Evolutionary conservation across 2,797 vertebrate genomes (phyloP), one percentile per base, ranked within the genome.

Genomic region (Acanthurus leucopareius): DNA sequence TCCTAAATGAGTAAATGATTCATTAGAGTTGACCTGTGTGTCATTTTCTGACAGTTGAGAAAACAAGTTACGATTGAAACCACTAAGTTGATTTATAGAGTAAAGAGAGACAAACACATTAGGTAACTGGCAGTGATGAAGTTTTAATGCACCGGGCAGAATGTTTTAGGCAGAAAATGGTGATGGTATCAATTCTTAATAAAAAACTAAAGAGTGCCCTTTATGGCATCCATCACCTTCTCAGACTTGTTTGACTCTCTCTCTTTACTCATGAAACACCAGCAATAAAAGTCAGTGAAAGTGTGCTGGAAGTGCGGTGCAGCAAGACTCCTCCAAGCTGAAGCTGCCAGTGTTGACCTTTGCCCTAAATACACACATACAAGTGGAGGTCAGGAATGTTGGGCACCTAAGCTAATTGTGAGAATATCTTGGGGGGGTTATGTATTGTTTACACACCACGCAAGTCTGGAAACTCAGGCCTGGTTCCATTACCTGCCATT

Each of bases 321-420:
- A 65, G 60, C 79, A 56, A 1, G 13, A 68, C 69, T 69, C 57
- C 53, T 44, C 53, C 68, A 47, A 57, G 71, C 57, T 0, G 19
- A 65, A 71, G 75, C 58, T 28, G 8, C 22, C 22, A 10, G 48
- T 25, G 62, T 40, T 91, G 91, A 90, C 90, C 91, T 85, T 82
- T 91, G 86, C 38, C 82, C 90, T 88, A 77, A 74, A 88, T 89
- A 49, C 70, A 10, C 80, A 78, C 79, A 78, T 66, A 73, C 49
- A 35, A 78, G 53, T n/a, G 10, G 74, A 80, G 82, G 86, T 91
- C 88, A 92, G 84, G 91, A 93, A 93, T 91, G 91, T 89, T 79
- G 86, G 79, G 78, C 86, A 71, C 79, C 79, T 77, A 20, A 67
- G 86, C 88, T 89, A 91, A 94, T 85, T 89, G 84, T 65, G 76